Conservation (phyloP, 2,888 invertebrate genomes). For the Lamellibrachia columna region DNA sequence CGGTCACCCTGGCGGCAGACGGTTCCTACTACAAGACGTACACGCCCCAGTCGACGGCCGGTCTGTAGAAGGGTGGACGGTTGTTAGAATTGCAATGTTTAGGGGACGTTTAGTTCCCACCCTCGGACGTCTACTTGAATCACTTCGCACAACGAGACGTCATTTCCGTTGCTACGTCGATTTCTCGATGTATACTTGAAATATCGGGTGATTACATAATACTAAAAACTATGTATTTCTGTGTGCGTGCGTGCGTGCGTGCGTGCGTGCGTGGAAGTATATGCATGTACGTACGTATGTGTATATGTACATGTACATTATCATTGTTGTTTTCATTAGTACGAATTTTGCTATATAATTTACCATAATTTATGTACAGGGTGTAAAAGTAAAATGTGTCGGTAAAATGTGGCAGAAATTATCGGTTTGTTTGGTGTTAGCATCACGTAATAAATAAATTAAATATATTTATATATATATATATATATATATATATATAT, state of each 20-base stretch:
- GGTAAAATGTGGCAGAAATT: too few relatives aligned
- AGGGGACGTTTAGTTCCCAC: neutral
- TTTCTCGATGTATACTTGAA: neutral
- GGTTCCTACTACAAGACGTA: slow-evolving; percentile 34
- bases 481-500: too few relatives aligned
- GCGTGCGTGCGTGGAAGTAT: neutral
- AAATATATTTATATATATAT: too few relatives aligned
- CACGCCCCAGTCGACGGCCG: slow-evolving; percentile 30
- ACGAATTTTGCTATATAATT: too few relatives aligned
- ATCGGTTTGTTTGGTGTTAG: too few relatives aligned
- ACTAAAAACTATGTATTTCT: neutral
- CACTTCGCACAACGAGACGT: neutral
- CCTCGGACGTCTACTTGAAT: neutral
- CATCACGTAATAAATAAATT: neutral
- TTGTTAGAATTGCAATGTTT: neutral
- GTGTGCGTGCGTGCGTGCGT: neutral
- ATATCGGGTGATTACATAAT: neutral
- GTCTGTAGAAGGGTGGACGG: slow-evolving; percentile 8
- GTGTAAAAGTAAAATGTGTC: too few relatives aligned
- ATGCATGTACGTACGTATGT: neutral
- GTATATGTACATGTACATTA: neutral
- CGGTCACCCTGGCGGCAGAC: slow-evolving; percentile 26
- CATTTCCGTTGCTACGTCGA: neutral
- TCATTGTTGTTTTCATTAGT: neutral
- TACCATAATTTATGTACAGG: too few relatives aligned